phyloP scores from a whole-genome alignment of 2,888 invertebrate genomes.

The Epinotia nisella region DNA sequence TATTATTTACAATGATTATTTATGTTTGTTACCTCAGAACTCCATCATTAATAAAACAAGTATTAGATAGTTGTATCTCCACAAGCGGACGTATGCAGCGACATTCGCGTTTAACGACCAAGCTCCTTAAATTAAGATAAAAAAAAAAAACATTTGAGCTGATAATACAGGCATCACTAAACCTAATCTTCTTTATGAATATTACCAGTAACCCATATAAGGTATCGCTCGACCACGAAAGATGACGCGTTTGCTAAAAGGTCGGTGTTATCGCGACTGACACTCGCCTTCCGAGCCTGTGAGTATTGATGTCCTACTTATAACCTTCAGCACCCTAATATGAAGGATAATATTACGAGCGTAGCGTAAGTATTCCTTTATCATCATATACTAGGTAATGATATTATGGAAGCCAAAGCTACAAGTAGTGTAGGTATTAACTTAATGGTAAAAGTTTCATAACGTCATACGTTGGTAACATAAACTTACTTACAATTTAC shows the following conservation, averaged over 20 bases:
- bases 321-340: constrained; percentile 18
- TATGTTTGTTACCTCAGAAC: too few species aligned
- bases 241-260: constrained; percentile 4
- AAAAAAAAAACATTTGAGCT: background rate
- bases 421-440: too few species aligned
- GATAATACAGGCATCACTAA: background rate
- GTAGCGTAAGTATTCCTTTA: background rate
- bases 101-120: too few species aligned
- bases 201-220: background rate
- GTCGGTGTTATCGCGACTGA: constrained; percentile 17
- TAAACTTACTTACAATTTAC: background rate
- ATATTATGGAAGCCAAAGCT: background rate
- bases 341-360: constrained; percentile 4
- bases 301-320: constrained; percentile 11
- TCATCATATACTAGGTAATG: background rate
- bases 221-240: background rate
- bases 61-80: too few species aligned
- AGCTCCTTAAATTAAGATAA: too few species aligned
- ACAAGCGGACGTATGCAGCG: too few species aligned
- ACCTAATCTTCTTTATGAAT: background rate
- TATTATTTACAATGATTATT: too few species aligned
- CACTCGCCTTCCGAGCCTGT: constrained; percentile 19
- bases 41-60: too few species aligned
- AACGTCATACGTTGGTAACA: background rate
- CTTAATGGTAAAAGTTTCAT: background rate